phyloP scores from a whole-genome alignment of 2,888 invertebrate genomes.

The Polydrusus pterygomalis region DNA sequence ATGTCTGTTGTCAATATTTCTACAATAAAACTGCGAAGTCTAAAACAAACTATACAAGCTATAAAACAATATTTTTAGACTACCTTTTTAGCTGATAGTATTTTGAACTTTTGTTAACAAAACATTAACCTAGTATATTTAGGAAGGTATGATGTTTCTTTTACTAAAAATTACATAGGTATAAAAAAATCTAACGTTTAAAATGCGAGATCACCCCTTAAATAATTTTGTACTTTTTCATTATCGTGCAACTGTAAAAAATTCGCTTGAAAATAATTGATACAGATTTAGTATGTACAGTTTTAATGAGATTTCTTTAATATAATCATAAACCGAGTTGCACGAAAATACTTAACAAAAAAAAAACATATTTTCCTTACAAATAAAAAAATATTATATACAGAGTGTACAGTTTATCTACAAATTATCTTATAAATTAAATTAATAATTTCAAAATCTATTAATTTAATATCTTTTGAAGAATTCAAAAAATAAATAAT shows the following conservation, averaged over 20 bases:
- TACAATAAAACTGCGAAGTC: conserved; percentile 40
- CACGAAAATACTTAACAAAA: conserved; percentile 53
- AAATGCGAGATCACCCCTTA: conserved; percentile 71
- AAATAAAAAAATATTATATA: conserved; percentile 61
- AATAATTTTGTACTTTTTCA: conserved; percentile 71
- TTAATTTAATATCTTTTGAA: conserved; percentile 34
- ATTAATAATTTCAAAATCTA: conserved; percentile 40
- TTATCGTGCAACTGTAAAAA: conserved; percentile 48
- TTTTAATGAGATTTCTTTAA: conserved; percentile 45
- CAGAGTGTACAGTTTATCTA: conserved; percentile 60
- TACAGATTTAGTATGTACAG: conserved; percentile 42
- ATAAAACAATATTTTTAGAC: conserved; percentile 46
- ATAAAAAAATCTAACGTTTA: conserved; percentile 61
- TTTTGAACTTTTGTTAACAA: conserved; percentile 29
- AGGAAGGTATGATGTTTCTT: conserved; percentile 26
- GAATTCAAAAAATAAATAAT: conserved; percentile 37
- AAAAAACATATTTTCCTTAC: conserved; percentile 54
- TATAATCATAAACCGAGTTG: conserved; percentile 35
- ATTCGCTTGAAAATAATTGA: conserved; percentile 27
- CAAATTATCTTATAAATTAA: conserved; percentile 42
- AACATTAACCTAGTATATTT: conserved; percentile 28
- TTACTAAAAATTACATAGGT: conserved; percentile 36
- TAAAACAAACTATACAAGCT: conserved; percentile 52
- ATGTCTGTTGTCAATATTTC: conserved; percentile 58
- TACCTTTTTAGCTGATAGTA: conserved; percentile 27